Evolutionary conservation across 2,113 vertebrate genomes (phyloP).

Genomic region (Nestor notabilis): DNA sequence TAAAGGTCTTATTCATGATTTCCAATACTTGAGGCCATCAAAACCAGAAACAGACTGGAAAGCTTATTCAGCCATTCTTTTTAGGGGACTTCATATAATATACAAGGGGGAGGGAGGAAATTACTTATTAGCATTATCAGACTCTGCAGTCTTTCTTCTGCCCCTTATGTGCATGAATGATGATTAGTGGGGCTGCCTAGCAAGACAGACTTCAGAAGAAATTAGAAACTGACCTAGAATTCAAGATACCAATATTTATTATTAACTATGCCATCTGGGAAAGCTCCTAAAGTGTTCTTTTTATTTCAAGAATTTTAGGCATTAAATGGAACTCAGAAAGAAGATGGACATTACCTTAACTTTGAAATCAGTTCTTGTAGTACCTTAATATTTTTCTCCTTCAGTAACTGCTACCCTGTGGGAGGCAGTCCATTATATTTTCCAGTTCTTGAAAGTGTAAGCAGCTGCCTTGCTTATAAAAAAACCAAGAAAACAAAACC

Average conservation of each 20-base stretch:
- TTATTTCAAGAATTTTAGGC: neutral
- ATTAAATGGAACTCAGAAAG: neutral
- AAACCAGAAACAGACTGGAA: neutral
- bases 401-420: neutral
- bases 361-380: neutral
- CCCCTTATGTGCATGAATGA: neutral
- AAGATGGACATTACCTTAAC: neutral
- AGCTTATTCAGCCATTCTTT: neutral
- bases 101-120: neutral
- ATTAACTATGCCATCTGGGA: neutral
- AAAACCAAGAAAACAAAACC: neutral
- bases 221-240: neutral
- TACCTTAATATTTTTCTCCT: neutral
- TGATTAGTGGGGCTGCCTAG: neutral
- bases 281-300: neutral
- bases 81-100: neutral
- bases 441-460: neutral
- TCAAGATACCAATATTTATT: neutral
- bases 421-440: neutral
- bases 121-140: neutral
- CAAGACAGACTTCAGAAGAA: neutral
- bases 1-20: neutral
- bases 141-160: neutral
- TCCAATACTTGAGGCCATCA: neutral
- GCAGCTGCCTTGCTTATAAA: neutral